Percentiles rank a stretch among this genome's conserved stretches.
phyloP scores from a whole-genome alignment of 2,113 vertebrate species.

The human (Homo sapiens) region GRCh38 chr9:80496501-80497000 shows the following conservation, averaged over 20 bases:
- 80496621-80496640: not conserved
- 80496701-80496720: conserved; percentile 45
- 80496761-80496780: not conserved
- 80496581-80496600: not conserved
- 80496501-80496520: not conserved
- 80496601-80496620: not conserved
- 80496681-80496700: not conserved
- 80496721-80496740: conserved; percentile 51
- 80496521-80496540: not conserved
- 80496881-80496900: too few relatives aligned
- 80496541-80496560: not conserved
- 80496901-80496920: too few relatives aligned
- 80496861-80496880: too few relatives aligned
- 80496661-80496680: not conserved
- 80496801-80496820: too few relatives aligned
- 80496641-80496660: not conserved
- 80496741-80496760: conserved; percentile 40
- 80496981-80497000: too few relatives aligned
- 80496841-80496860: too few relatives aligned
- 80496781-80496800: not conserved
- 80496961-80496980: too few relatives aligned
- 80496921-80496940: too few relatives aligned
- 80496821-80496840: too few relatives aligned
- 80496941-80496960: too few relatives aligned
- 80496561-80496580: not conserved